Evolutionary conservation across 1,140 invertebrate genomes (phyloP).

Genomic region (Eulimnadia texana): DNA sequence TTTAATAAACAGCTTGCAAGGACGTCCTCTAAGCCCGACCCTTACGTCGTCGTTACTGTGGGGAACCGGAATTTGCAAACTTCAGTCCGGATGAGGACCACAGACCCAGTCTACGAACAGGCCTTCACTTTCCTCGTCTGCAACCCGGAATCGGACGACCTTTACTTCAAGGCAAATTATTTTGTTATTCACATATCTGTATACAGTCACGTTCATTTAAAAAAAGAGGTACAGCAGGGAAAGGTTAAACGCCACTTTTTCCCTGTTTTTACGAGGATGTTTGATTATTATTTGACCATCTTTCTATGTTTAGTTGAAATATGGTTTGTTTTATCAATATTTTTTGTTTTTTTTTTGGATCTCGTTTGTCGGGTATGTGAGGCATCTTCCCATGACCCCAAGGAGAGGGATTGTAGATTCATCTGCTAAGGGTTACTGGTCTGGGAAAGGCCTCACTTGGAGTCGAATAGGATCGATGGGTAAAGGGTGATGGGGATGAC

Average conservation of each 20-base stretch:
- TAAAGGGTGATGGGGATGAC: too few relatives aligned
- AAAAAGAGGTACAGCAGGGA: too few relatives aligned
- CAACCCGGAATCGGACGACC: conserved; percentile 71
- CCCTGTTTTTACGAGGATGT: too few relatives aligned
- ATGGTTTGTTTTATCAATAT: conserved; percentile 5
- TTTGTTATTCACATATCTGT: not conserved
- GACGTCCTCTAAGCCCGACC: conserved; percentile 53
- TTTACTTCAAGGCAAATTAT: conserved; percentile 54
- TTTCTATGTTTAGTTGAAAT: conserved; percentile 6
- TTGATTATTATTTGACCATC: too few relatives aligned
- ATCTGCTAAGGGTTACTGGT: too few relatives aligned
- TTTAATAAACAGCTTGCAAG: conserved; percentile 40
- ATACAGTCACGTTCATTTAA: too few relatives aligned
- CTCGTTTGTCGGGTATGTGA: too few relatives aligned
- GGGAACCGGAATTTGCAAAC: conserved; percentile 55
- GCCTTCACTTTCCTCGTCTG: conserved; percentile 79
- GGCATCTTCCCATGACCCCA: too few relatives aligned
- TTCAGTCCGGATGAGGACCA: conserved; percentile 33
- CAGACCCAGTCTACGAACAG: conserved; percentile 41
- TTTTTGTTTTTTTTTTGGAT: not conserved
- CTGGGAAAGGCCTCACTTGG: too few relatives aligned
- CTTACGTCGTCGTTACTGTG: conserved; percentile 45
- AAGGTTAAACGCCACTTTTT: too few relatives aligned
- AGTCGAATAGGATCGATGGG: too few relatives aligned
- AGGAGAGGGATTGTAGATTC: too few relatives aligned